Conservation (phyloP, 2,888 invertebrate species). For the Heliconius ethilla region DNA sequence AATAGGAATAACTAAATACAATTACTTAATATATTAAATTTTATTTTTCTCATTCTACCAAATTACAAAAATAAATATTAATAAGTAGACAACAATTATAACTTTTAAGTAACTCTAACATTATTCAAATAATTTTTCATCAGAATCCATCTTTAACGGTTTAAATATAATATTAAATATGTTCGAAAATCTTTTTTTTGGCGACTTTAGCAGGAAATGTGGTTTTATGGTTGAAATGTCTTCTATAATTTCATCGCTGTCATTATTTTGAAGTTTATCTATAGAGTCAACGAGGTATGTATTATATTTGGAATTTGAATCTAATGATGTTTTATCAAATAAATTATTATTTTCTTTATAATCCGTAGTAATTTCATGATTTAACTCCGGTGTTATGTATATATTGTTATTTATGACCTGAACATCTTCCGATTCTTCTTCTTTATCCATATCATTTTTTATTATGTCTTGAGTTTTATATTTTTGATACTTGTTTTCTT, state of each 20-base stretch:
- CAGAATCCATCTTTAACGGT: slow-evolving; percentile 42
- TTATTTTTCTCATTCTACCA: neutral
- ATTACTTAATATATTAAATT: slow-evolving; percentile 1
- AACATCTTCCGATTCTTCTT: slow-evolving; percentile 28
- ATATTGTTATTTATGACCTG: slow-evolving; percentile 37
- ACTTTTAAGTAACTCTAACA: slow-evolving; percentile 33
- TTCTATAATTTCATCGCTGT: slow-evolving; percentile 31
- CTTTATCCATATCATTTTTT: slow-evolving; percentile 8
- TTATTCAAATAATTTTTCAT: slow-evolving; percentile 52
- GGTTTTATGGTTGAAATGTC: slow-evolving; percentile 35
- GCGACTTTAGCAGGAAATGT: slow-evolving; percentile 28
- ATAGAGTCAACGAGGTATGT: slow-evolving; percentile 17
- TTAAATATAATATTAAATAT: slow-evolving; percentile 51
- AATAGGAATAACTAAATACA: neutral
- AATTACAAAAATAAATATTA: slow-evolving; percentile 15
- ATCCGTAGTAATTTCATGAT: slow-evolving; percentile 16
- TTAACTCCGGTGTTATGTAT: slow-evolving; percentile 34
- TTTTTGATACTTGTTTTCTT: slow-evolving; percentile 38
- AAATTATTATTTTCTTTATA: slow-evolving; percentile 13
- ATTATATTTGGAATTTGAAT: slow-evolving; percentile 6
- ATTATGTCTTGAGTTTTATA: slow-evolving; percentile 28
- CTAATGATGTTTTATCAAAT: slow-evolving; percentile 13
- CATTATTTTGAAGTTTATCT: slow-evolving; percentile 33
- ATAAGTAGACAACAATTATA: slow-evolving; percentile 34
- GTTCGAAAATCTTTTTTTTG: slow-evolving; percentile 44